A percentile compares a stretch with the other conserved stretches of the same genome.
Conservation (phyloP, 1,140 invertebrate genomes). For the Leptoteleia sp. region DNA sequence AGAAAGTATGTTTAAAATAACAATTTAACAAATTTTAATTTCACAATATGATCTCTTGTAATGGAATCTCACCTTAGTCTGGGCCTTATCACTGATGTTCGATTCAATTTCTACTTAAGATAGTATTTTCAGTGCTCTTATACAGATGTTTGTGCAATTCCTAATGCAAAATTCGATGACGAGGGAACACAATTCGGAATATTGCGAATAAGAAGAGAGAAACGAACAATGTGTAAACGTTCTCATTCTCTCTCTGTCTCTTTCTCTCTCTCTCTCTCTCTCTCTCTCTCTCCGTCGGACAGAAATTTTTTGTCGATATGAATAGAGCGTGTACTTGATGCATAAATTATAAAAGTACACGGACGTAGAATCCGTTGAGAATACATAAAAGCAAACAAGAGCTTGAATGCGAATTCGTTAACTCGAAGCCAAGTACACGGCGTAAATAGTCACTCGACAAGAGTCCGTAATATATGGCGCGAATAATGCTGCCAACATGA, state of each 20-base stretch:
- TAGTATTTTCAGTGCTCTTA: too few species aligned
- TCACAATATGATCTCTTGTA: too few species aligned
- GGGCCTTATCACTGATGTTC: too few species aligned
- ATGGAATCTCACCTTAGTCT: too few species aligned
- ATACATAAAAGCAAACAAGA: slow-evolving; percentile 60
- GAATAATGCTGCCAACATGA: slow-evolving; percentile 45
- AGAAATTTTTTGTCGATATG: slow-evolving; percentile 51
- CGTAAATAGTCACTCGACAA: slow-evolving; percentile 44
- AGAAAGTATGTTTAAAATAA: too few species aligned
- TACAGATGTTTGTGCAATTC: too few species aligned
- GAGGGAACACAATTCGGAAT: slow-evolving; percentile 21
- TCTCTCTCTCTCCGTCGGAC: slow-evolving; percentile 18
- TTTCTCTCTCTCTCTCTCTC: too few species aligned
- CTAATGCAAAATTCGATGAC: slow-evolving; percentile 17
- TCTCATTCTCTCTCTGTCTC: too few species aligned
- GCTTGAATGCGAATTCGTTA: slow-evolving; percentile 60
- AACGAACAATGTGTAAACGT: slow-evolving; percentile 12
- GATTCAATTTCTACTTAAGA: too few species aligned
- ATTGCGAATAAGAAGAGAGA: slow-evolving; percentile 8
- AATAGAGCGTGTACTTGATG: slow-evolving; percentile 47
- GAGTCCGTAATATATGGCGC: slow-evolving; percentile 27
- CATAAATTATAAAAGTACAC: slow-evolving; percentile 64
- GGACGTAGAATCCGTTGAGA: slow-evolving; percentile 51
- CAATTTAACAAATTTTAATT: too few species aligned
- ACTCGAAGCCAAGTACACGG: slow-evolving; percentile 39